phyloP scores from a whole-genome alignment of 2,113 vertebrate genomes.

The Phodopus roborovskii region DNA sequence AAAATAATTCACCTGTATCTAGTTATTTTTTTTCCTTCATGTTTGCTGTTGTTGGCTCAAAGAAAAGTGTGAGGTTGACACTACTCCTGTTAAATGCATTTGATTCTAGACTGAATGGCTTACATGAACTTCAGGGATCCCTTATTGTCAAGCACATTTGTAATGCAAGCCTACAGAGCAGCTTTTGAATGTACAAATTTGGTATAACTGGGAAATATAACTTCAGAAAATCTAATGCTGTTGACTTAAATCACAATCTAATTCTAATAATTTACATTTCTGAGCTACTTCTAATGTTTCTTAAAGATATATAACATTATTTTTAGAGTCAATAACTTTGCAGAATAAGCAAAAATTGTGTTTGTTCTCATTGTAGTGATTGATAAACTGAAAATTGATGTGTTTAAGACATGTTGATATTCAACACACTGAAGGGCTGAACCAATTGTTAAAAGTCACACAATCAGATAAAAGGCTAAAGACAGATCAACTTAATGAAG shows the following conservation, averaged over 20 bases:
- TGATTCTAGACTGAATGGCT: conserved; percentile 9
- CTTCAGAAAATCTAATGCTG: conserved; percentile 19
- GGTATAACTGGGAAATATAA: conserved; percentile 34
- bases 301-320: neutral
- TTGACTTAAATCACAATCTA: conserved; percentile 30
- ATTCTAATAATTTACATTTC: neutral
- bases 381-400: conserved; percentile 43
- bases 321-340: conserved; percentile 40
- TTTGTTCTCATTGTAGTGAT: conserved; percentile 20
- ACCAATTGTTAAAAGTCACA: conserved; percentile 3
- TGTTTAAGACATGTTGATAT: neutral
- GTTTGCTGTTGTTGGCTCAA: conserved; percentile 35
- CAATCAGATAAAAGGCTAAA: neutral
- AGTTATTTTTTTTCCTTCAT: conserved; percentile 7
- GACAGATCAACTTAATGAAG: neutral
- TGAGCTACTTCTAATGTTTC: neutral
- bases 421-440: neutral
- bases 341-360: conserved; percentile 1
- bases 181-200: conserved; percentile 26
- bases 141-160: conserved; percentile 20
- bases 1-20: neutral
- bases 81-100: conserved; percentile 9
- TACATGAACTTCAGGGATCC: neutral
- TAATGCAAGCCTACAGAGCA: neutral
- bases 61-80: conserved; percentile 1